A percentile compares a stretch with the other conserved stretches of the same genome.
Evolutionary conservation across 2,797 vertebrate genomes (phyloP).

Genomic region (Ctenosaura bakeri): DNA sequence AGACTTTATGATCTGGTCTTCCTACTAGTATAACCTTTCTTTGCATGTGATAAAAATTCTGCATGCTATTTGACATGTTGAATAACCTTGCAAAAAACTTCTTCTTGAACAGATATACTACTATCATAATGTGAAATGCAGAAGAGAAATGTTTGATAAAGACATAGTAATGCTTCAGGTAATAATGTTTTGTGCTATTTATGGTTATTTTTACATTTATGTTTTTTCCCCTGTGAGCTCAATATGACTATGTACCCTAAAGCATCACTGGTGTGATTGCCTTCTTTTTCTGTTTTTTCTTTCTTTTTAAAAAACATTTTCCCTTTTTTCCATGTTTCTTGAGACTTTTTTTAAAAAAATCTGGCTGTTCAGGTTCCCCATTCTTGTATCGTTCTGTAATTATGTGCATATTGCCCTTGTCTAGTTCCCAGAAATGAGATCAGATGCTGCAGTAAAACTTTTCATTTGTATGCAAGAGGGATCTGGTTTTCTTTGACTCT

Average conservation of each 20-base stretch:
- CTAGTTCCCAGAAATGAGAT: not conserved
- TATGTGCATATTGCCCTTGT: not conserved
- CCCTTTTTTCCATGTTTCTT: not conserved
- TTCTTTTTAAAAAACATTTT: not conserved
- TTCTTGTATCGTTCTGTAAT: not conserved
- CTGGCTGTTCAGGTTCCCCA: not conserved
- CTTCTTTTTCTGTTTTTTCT: not conserved
- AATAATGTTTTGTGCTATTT: constrained; percentile 40
- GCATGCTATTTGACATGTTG: not conserved
- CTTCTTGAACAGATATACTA: constrained; percentile 91
- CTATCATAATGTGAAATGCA: constrained; percentile 98
- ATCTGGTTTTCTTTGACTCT: not conserved
- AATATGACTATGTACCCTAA: not conserved
- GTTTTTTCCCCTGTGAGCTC: not conserved
- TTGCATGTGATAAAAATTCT: not conserved
- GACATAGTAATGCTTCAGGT: constrained; percentile 98
- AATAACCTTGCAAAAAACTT: not conserved
- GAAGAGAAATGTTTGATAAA: constrained; percentile 99
- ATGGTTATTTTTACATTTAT: not conserved
- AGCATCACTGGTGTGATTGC: not conserved
- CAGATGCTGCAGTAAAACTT: not conserved
- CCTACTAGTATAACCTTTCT: not conserved
- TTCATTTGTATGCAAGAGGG: not conserved
- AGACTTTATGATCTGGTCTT: not conserved
- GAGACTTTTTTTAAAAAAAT: not conserved